phyloP scores from a whole-genome alignment of 2,888 invertebrate genomes.

The Tetranychus piercei region DNA sequence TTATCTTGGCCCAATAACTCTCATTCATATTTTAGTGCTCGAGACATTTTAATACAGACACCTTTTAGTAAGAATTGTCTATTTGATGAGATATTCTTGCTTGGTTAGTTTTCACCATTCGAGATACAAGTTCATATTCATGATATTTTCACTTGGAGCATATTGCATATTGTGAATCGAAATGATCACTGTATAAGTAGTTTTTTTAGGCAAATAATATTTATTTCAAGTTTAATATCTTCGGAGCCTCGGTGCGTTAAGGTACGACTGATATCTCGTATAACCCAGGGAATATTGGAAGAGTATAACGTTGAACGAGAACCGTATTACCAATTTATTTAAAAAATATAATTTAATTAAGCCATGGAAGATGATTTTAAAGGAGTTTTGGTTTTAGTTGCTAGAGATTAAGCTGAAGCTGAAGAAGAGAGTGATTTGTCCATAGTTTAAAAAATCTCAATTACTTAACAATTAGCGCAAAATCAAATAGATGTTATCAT shows the following conservation, averaged over 20 bases:
- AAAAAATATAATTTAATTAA: constrained; percentile 13
- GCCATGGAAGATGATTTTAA: not conserved
- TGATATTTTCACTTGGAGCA: constrained; percentile 23
- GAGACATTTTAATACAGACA: too few species aligned
- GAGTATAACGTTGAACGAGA: constrained; percentile 34
- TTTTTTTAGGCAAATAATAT: constrained; percentile 23
- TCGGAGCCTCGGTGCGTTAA: constrained; percentile 10
- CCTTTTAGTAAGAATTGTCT: too few species aligned
- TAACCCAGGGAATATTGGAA: constrained; percentile 73
- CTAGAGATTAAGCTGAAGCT: not conserved
- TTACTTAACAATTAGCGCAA: too few species aligned
- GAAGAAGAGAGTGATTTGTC: not conserved
- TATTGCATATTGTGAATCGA: constrained; percentile 31
- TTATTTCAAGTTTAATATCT: constrained; percentile 23
- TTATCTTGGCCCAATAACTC: too few species aligned
- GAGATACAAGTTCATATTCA: constrained; percentile 6
- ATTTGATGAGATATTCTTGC: too few species aligned
- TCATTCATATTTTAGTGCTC: too few species aligned
- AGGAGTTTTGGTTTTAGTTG: not conserved
- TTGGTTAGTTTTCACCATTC: not conserved
- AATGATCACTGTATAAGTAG: constrained; percentile 30
- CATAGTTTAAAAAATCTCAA: too few species aligned
- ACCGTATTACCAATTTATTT: constrained; percentile 24
- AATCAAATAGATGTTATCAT: too few species aligned
- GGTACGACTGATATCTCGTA: constrained; percentile 46